Base-by-base conservation (phyloP, 1,140 invertebrate species). In the Acromyrmex charruanus region DNA sequence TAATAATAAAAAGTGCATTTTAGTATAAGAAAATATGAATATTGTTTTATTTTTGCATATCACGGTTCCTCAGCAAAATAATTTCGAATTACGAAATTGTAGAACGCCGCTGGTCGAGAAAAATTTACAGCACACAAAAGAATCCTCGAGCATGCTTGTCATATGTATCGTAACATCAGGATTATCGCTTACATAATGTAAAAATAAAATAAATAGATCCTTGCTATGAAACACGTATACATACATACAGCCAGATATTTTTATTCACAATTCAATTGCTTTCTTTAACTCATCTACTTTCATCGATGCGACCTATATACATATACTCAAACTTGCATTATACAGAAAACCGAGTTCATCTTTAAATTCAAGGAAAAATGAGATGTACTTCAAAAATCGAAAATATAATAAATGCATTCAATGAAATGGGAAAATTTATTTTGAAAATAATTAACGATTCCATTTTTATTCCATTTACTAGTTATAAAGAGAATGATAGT, bases 321-420 rank as follows among this genome's bases (percentile, higher is more conserved):
- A 12, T 61, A 31, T 49, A 49, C 14, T 28, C 25, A 4, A 61
- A 74, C 55, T 84, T 84, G 55, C 69, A 84, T 84, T 84, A 84
- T 84, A 12, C 39, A 75, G 49, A 58, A 63, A 84, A 82, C 25
- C 21, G 14, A 18, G 53, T 25, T 84, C 28, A 84, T 84, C 39
- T 84, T 75, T 49, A 84, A 75, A 84, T 84, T 74, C 58, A 51
- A 75, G 74, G 80, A 84, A 31, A 84, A 84, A 75, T 61, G 55
- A 49, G 25, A 61, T 63, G 39, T 75, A 28, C 39, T 25, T 82
- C 18, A 21, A 59, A 84, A 35, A 31, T 31, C 28, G 28, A 2
- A 31, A 75, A 35, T n/a, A n/a, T n/a, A n/a, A n/a, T 44, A 75
- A 84, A 10, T 35, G 31, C 18, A 25, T 84, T 31, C 69, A 28